Evolutionary conservation across 2,888 invertebrate species (phyloP).

Genomic region (Diarsia brunnea): DNA sequence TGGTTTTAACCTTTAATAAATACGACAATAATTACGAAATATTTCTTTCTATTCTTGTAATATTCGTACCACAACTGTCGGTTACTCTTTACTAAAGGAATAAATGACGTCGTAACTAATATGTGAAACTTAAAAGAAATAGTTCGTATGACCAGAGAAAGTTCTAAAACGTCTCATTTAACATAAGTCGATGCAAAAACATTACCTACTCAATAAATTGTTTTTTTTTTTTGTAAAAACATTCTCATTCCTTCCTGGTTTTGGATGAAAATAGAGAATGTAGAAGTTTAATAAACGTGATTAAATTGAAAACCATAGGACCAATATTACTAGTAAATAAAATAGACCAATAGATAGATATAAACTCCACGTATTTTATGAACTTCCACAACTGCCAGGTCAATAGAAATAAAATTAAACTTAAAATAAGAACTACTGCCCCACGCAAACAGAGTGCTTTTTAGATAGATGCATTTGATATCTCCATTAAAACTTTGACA

Average conservation of each 20-base stretch:
- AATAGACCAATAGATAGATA: background rate
- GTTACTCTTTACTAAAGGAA: constrained; percentile 38
- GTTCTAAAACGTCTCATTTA: constrained; percentile 23
- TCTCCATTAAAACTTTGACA: constrained; percentile 26
- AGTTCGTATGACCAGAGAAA: constrained; percentile 8
- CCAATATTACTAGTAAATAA: background rate
- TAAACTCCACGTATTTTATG: background rate
- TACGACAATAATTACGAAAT: background rate
- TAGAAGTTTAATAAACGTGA: constrained; percentile 33
- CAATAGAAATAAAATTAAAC: constrained; percentile 6
- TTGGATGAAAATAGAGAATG: background rate
- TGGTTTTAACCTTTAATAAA: background rate
- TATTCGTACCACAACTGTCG: constrained; percentile 30
- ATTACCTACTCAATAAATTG: constrained; percentile 29
- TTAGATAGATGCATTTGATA: constrained; percentile 32
- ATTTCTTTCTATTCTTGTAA: constrained; percentile 6
- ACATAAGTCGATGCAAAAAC: constrained; percentile 4
- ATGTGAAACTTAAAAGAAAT: constrained; percentile 18
- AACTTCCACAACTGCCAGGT: background rate
- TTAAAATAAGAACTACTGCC: background rate
- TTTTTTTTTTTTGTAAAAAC: background rate
- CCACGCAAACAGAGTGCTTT: constrained; percentile 35
- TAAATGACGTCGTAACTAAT: background rate
- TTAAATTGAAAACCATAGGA: constrained; percentile 13
- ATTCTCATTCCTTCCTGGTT: background rate